A percentile compares a stretch with the other conserved stretches of the same genome.
phyloP scores from a whole-genome alignment of 2,797 vertebrate genomes.

The Heteromormyrus szaboi region DNA sequence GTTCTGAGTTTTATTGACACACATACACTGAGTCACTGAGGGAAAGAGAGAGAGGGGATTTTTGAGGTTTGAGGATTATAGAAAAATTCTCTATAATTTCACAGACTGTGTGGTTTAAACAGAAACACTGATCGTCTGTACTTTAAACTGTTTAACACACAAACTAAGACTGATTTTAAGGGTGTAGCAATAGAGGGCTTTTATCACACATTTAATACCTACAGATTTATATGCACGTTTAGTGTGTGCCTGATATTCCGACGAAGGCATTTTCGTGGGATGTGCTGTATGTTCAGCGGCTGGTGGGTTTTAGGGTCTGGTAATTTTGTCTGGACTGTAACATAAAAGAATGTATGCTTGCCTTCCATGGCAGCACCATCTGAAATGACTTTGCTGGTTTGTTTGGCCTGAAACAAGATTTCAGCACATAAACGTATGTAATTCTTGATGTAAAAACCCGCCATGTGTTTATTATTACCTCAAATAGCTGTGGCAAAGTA shows the following conservation, averaged over 20 bases:
- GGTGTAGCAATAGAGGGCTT: background rate
- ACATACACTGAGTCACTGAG: conserved; percentile 18
- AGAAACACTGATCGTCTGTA: conserved; percentile 38
- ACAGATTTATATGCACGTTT: background rate
- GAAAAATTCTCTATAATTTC: conserved; percentile 50
- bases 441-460: background rate
- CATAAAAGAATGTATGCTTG: conserved; percentile 19
- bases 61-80: conserved; percentile 51
- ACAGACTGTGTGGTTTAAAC: conserved; percentile 44
- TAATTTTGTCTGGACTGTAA: conserved; percentile 41
- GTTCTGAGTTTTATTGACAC: background rate
- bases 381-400: background rate
- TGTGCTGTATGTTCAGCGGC: background rate
- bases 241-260: background rate
- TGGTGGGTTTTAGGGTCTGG: conserved; percentile 27
- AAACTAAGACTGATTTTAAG: background rate
- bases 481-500: background rate
- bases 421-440: background rate
- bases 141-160: conserved; percentile 21
- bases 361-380: conserved; percentile 19
- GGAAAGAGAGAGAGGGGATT: conserved; percentile 35
- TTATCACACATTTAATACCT: background rate
- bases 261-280: background rate
- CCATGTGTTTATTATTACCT: background rate
- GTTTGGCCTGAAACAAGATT: conserved; percentile 4